phyloP scores from a whole-genome alignment of 2,797 vertebrate genomes.

The Molossus alvarezi region DNA sequence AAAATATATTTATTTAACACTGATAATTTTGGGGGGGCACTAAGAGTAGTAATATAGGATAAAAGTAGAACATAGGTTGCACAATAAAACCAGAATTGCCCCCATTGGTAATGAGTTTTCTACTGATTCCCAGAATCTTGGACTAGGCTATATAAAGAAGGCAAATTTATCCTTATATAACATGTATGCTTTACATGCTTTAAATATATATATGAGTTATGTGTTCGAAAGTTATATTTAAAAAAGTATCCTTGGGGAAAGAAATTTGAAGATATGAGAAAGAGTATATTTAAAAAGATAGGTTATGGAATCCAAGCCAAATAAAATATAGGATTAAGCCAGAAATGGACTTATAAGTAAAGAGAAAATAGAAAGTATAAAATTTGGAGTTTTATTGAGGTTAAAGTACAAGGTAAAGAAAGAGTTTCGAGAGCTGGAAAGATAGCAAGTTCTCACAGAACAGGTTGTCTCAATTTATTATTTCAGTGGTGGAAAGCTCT shows the following conservation, averaged over 20 bases:
- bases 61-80: not conserved
- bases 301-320: not conserved
- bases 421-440: not conserved
- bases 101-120: not conserved
- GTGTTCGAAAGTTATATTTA: not conserved
- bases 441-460: not conserved
- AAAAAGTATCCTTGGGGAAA: not conserved
- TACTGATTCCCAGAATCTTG: not conserved
- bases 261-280: not conserved
- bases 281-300: not conserved
- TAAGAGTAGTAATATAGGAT: not conserved
- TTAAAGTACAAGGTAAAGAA: not conserved
- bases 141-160: not conserved
- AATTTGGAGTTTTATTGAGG: not conserved
- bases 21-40: not conserved
- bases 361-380: not conserved
- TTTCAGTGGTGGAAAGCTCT: not conserved
- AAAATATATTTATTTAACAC: not conserved
- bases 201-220: not conserved
- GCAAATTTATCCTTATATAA: not conserved
- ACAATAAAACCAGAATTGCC: not conserved
- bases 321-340: not conserved
- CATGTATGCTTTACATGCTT: not conserved
- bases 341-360: not conserved
- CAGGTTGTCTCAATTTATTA: not conserved